Conservation (phyloP, 2,113 vertebrate genomes). For the Sceloporus tristichus region DNA sequence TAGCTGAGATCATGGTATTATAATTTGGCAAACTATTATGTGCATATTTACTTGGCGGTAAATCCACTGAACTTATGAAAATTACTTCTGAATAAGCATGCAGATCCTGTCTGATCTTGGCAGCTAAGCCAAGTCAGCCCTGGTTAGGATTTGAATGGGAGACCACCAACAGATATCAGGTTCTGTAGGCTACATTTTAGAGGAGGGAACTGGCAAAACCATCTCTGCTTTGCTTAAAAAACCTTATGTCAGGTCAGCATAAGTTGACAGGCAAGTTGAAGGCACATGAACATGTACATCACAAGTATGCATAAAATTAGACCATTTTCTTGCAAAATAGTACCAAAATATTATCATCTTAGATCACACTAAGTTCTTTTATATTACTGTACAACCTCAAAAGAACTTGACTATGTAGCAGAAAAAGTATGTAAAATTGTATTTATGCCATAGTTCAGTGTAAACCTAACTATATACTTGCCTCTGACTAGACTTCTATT, state of each 20-base stretch:
- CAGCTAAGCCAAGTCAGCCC: too few relatives aligned
- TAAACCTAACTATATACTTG: slow-evolving; percentile 30
- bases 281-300: too few relatives aligned
- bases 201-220: too few relatives aligned
- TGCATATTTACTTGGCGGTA: neutral
- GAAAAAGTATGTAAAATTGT: slow-evolving; percentile 38
- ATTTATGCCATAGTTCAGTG: slow-evolving; percentile 42
- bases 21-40: neutral
- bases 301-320: too few relatives aligned
- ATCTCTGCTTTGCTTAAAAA: too few relatives aligned
- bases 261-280: too few relatives aligned
- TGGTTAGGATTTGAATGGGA: too few relatives aligned
- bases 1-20: neutral
- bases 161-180: too few relatives aligned
- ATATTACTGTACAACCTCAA: neutral
- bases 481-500: neutral
- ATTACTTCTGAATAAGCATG: neutral
- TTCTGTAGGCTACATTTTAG: too few relatives aligned
- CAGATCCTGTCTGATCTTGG: too few relatives aligned
- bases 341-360: neutral
- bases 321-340: too few relatives aligned
- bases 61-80: neutral
- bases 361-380: neutral
- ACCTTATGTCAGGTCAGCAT: too few relatives aligned
- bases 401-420: slow-evolving; percentile 15